Evolutionary conservation across 53 echinoderm and acorn worm species (phyloP).

Genomic region (Zoroaster sp.): DNA sequence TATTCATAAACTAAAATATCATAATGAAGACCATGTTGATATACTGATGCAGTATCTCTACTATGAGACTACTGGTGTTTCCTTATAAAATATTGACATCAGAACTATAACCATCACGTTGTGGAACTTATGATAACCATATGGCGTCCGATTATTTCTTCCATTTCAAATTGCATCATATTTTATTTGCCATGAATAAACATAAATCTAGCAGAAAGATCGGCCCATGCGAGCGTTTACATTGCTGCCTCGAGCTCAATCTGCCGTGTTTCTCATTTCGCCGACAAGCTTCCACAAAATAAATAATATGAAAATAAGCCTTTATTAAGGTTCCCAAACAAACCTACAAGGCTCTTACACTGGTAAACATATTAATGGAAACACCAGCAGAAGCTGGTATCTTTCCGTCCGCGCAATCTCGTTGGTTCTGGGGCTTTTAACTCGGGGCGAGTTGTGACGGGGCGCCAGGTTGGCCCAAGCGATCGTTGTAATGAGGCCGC

Average conservation of each 20-base stretch:
- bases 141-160: background rate
- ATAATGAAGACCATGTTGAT: background rate
- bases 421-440: background rate
- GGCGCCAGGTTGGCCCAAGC: constrained; percentile 6
- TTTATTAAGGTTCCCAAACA: constrained; percentile 6
- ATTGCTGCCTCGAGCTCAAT: constrained; percentile 8
- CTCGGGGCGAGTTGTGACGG: constrained; percentile 25
- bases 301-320: constrained; percentile 1
- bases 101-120: no score
- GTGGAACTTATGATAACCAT: no score
- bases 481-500: constrained; percentile 31
- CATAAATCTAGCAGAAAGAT: background rate
- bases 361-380: constrained; percentile 1
- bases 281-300: background rate
- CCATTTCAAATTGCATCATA: background rate
- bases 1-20: background rate
- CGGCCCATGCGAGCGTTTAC: background rate
- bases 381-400: background rate
- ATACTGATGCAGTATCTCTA: no score
- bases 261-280: background rate
- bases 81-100: no score
- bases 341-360: background rate
- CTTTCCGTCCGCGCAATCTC: background rate
- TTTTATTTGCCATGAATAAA: background rate
- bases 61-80: no score